Evolutionary conservation across 1,140 invertebrate species (phyloP).

Genomic region (Drosophila prosaltans): DNA sequence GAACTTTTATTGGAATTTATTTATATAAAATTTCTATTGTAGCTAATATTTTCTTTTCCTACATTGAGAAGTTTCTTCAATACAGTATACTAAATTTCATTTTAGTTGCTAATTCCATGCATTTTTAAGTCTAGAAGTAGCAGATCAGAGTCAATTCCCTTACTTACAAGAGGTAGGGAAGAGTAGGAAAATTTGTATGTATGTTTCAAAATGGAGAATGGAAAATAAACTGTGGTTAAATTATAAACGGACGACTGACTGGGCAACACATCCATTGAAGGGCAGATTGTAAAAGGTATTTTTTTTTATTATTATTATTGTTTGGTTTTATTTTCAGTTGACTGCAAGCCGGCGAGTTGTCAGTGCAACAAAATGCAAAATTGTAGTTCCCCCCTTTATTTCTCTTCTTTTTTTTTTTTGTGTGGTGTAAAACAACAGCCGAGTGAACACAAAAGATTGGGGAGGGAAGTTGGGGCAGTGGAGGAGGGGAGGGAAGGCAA

Average conservation of each 20-base stretch:
- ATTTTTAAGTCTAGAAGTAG: constrained; percentile 17
- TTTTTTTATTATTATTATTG: no score
- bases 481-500: constrained; percentile 14
- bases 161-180: constrained; percentile 6
- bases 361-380: constrained; percentile 1
- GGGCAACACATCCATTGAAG: constrained; percentile 61
- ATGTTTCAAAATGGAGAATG: constrained; percentile 2
- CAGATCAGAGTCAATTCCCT: constrained; percentile 51
- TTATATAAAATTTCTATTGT: no score
- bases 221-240: constrained; percentile 68
- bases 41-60: no score
- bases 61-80: no score
- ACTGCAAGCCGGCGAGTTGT: constrained; percentile 29
- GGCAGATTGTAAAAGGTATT: constrained; percentile 37
- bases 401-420: not conserved
- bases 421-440: constrained; percentile 27
- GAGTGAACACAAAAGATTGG: constrained; percentile 21
- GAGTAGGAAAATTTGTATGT: constrained; percentile 25
- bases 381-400: constrained; percentile 2
- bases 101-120: no score
- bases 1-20: no score
- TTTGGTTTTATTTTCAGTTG: constrained; percentile 14
- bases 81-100: no score
- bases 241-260: constrained; percentile 72
- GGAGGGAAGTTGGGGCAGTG: not conserved